Conservation (phyloP, 2,113 vertebrate genomes). For the Cryptotis parvus region DNA sequence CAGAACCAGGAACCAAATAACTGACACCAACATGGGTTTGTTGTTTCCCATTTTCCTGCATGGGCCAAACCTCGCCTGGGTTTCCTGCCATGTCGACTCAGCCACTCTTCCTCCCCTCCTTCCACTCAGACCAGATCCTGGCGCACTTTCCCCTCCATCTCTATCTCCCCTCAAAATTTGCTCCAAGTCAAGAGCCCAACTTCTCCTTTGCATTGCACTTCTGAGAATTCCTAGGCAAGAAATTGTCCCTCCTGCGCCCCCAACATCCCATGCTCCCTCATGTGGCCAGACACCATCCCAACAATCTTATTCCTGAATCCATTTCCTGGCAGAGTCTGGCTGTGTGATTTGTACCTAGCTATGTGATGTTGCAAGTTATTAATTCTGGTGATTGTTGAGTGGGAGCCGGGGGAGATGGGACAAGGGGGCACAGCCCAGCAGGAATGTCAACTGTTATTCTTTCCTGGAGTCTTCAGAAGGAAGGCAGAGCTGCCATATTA, state of each 20-base stretch:
- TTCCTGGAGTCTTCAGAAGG: background rate
- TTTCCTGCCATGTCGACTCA: background rate
- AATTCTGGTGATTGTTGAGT: background rate
- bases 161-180: background rate
- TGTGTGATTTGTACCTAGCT: background rate
- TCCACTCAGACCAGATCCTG: background rate
- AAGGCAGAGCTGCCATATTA: conserved; percentile 20
- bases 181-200: background rate
- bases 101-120: background rate
- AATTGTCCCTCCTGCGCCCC: background rate
- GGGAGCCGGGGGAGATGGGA: background rate
- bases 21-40: background rate
- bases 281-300: background rate
- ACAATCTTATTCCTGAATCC: background rate
- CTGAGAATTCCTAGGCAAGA: conserved; percentile 23
- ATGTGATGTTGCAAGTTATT: conserved; percentile 34
- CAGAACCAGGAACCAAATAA: background rate
- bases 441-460: conserved; percentile 63
- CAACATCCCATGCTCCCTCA: too few species aligned
- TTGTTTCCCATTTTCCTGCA: background rate
- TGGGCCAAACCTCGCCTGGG: background rate
- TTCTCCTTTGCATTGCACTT: conserved; percentile 18
- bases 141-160: background rate
- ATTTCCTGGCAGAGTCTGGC: conserved; percentile 18
- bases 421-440: conserved; percentile 11